Base-by-base conservation (phyloP, 2,888 invertebrate species). In the Seladonia tumulorum region DNA sequence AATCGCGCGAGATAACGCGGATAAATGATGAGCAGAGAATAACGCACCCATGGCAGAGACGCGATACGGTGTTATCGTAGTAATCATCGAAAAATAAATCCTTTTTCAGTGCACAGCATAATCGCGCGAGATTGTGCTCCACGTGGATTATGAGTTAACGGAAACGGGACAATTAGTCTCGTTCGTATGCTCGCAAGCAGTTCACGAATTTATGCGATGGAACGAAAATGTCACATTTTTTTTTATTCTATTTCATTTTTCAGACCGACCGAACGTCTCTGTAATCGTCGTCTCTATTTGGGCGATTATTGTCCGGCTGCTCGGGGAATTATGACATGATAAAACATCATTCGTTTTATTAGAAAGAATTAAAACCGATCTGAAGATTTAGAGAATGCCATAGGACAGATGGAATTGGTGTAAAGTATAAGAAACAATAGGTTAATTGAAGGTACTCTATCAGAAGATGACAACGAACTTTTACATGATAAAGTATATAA, bases 1-100 rank as follows among this genome's bases (percentile, higher is more conserved):
- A 42, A 83, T 57, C 39, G 22, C 22, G 14, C 66, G 22, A 45
- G 76, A 83, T 72, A 72, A 76, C 45, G 35, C 29, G 14, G 35
- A 49, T 75, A 60, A 63, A 75, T 75, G 63, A 70, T 42, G 25
- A 14, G 10, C 42, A 63, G 49, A 35, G 47, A n/a, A 73, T 73
- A 72, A n/a, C 14, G n/a, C 39, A 60, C 16, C 66, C 10, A 12
- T 29, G n/a, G 35, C n/a, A 22, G 5, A 66, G 14, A 42, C 29
- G 63, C 18, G 60, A 25, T 39, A 12, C 47, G 7, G n/a, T n/a
- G 45, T 29, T 42, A 63, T 47, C 16, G 53, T 16, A n/a, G 10
- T 45, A 35, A 75, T 60, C 39, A 25, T 60, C 14, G 70, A 74
- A 57, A 57, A 22, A 74, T 42, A 53, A 29, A 68, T 68, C 35